These are phyloP conservation scores for Geodia barretti DNA, from an alignment of 37 sponge, comb jelly and placozoan genomes.

Conservation along the genomic window DNA sequence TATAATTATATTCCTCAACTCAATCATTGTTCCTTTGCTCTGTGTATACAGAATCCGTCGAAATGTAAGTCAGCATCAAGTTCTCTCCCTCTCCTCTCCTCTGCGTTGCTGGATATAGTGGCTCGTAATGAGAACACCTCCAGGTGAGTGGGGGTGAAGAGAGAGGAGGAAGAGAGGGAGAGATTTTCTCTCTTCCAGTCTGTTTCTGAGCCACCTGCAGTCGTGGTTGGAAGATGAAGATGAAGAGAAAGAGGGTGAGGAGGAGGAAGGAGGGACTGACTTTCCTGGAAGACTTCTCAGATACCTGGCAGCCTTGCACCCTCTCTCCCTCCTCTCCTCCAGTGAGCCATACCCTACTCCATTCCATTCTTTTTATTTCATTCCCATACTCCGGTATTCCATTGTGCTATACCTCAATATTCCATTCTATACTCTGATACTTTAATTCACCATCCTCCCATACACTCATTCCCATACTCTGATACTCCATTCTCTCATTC, in stretches of 20 bases:
- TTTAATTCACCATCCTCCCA: no score
- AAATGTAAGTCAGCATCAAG: no score
- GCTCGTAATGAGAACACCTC: no score
- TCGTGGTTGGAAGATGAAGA: neutral
- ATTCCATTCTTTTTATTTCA: neutral
- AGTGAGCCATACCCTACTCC: neutral
- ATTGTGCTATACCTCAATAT: no score
- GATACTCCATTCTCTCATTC: no score
- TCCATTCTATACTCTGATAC: no score
- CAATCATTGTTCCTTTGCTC: neutral
- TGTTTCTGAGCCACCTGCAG: constrained; percentile 30
- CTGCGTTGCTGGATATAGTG: no score
- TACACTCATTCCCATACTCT: neutral
- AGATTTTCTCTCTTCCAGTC: constrained; percentile 18
- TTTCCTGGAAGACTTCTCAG: neutral
- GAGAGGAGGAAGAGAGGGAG: no score
- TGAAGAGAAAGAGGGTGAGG: no score
- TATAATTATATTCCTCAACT: neutral
- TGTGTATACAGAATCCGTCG: no score
- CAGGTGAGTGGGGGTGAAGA: no score
- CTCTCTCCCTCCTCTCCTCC: neutral
- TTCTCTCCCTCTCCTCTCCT: constrained; percentile 2
- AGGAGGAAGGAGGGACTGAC: neutral
- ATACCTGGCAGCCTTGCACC: neutral
- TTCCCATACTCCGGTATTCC: no score